A percentile compares a stretch with the other conserved stretches of the same genome.
These are phyloP conservation scores for Anarrhichthys ocellatus DNA, from an alignment of 2,113 vertebrate genomes.

Conservation along the genomic window DNA sequence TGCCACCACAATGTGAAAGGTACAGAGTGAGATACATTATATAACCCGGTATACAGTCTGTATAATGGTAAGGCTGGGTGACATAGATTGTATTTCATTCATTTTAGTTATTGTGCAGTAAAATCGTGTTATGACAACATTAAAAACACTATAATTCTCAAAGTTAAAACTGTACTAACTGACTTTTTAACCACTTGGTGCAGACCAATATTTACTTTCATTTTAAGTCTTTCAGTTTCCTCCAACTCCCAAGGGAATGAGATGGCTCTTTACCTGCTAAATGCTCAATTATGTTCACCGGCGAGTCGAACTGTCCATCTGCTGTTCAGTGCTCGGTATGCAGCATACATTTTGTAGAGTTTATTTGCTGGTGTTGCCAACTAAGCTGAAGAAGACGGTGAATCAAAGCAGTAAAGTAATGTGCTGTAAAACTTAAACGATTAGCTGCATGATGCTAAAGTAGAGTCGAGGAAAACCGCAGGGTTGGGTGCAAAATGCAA, in stretches of 20 bases:
- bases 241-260: not conserved
- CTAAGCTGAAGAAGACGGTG: not conserved
- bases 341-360: not conserved
- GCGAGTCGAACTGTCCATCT: not conserved
- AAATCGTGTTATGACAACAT: too few species aligned
- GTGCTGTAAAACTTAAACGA: not conserved
- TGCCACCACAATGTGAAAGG: not conserved
- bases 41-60: not conserved
- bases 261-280: not conserved
- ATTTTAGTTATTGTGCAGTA: not conserved
- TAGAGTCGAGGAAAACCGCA: not conserved
- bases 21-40: not conserved
- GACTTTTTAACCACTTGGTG: not conserved
- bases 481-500: not conserved
- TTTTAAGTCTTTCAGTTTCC: not conserved
- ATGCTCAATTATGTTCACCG: too few species aligned
- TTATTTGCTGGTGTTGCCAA: not conserved
- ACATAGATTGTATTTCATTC: not conserved
- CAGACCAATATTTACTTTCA: not conserved
- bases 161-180: not conserved
- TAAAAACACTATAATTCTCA: too few species aligned
- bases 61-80: not conserved
- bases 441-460: not conserved
- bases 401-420: not conserved
- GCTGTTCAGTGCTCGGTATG: not conserved